These are phyloP conservation scores for Drosophila ananassae DNA, from an alignment of 1,140 invertebrate species.

Conservation along the genomic window DNA sequence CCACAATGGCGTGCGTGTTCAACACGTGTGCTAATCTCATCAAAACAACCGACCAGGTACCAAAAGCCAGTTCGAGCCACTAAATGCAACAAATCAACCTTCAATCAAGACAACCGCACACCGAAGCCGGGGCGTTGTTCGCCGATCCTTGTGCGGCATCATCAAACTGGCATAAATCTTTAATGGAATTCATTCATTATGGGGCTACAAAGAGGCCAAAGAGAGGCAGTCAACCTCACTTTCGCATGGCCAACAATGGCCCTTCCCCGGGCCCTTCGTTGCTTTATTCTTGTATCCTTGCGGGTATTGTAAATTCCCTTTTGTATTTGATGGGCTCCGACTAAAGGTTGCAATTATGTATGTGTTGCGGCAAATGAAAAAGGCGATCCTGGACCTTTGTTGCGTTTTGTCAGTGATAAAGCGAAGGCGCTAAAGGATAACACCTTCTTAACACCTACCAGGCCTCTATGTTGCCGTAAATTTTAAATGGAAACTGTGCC, in stretches of 20 bases:
- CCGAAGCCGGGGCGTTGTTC: conserved; percentile 44
- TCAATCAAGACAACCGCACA: conserved; percentile 72
- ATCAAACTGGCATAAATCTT: conserved; percentile 84
- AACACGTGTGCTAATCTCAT: conserved; percentile 84
- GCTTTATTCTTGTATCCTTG: conserved; percentile 43
- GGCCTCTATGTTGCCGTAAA: conserved; percentile 44
- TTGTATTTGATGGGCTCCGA: conserved; percentile 49
- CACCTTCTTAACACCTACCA: conserved; percentile 83
- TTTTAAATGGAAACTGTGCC: conserved; percentile 25
- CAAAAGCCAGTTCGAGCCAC: conserved; percentile 38
- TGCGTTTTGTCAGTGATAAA: conserved; percentile 61
- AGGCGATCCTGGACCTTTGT: conserved; percentile 52
- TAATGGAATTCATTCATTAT: conserved; percentile 84
- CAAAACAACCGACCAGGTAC: conserved; percentile 61
- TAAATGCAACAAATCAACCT: conserved; percentile 83
- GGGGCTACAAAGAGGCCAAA: conserved; percentile 59
- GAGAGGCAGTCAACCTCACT: conserved; percentile 19
- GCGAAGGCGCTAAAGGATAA: conserved; percentile 83
- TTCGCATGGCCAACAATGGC: conserved; percentile 57
- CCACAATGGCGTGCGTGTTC: conserved; percentile 71
- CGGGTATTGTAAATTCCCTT: conserved; percentile 71
- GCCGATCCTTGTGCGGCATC: conserved; percentile 76
- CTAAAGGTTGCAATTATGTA: conserved; percentile 63
- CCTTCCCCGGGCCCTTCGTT: conserved; percentile 10
- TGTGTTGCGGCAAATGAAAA: conserved; percentile 32